These are phyloP conservation scores for Enteromius unitaeniatus DNA, from an alignment of 2,797 vertebrate genomes.

Conservation along the genomic window DNA sequence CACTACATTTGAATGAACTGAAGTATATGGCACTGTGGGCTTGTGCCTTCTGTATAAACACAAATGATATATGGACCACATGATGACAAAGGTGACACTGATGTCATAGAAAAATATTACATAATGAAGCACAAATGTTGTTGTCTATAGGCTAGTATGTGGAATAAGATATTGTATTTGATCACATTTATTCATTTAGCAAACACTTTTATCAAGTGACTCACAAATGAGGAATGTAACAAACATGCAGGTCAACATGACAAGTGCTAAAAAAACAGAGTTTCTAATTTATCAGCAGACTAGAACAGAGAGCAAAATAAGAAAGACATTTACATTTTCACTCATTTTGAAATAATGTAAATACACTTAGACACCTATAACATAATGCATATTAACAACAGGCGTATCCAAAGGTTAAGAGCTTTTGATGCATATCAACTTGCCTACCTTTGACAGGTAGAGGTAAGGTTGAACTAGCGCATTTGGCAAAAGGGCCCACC, in stretches of 20 bases:
- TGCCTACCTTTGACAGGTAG: neutral
- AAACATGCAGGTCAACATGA: no score
- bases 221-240: no score
- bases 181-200: neutral
- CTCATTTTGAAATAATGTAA: neutral
- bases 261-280: no score
- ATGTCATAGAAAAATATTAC: neutral
- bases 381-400: neutral
- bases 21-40: neutral
- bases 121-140: neutral
- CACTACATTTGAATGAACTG: neutral
- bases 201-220: no score
- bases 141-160: neutral
- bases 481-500: slow-evolving; percentile 14
- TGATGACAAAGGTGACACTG: neutral
- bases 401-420: neutral
- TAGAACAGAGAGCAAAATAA: no score
- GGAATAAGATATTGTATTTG: neutral
- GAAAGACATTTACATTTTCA: no score
- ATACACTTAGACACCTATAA: neutral
- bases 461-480: slow-evolving; percentile 1
- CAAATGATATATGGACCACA: neutral
- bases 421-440: neutral
- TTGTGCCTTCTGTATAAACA: neutral
- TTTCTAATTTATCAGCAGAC: neutral